phyloP scores from a whole-genome alignment of 35 echinoderm and acorn worm genomes.

The Apostichopus japonicus region DNA sequence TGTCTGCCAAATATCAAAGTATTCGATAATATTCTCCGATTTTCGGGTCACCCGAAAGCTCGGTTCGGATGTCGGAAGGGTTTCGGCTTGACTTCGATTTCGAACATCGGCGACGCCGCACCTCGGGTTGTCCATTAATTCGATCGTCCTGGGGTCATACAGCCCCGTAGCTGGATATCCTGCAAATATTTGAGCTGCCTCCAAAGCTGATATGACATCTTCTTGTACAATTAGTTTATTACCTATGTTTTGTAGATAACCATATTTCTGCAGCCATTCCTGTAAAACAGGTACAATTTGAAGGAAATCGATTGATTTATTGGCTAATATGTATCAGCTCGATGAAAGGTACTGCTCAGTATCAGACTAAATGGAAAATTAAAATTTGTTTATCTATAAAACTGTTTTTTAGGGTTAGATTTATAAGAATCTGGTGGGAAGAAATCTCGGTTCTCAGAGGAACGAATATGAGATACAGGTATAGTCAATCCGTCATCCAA shows the following conservation, averaged over 20 bases:
- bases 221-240: not conserved
- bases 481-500: too few species aligned
- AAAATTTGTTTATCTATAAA: too few species aligned
- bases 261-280: conserved; percentile 5
- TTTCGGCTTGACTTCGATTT: not conserved
- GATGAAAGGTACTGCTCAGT: too few species aligned
- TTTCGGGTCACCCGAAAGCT: conserved; percentile 3
- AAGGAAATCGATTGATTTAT: too few species aligned
- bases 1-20: not conserved
- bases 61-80: conserved; percentile 1
- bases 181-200: not conserved
- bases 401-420: too few species aligned
- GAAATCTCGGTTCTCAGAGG: too few species aligned
- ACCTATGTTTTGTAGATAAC: not conserved
- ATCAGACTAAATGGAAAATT: too few species aligned
- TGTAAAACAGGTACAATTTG: not conserved
- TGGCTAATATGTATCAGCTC: too few species aligned
- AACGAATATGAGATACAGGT: too few species aligned
- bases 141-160: not conserved
- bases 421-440: too few species aligned
- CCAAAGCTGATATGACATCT: not conserved
- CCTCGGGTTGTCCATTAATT: not conserved
- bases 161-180: not conserved
- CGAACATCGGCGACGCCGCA: conserved; percentile 9
- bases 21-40: not conserved